Evolutionary conservation across 2,888 invertebrate species (phyloP).

Genomic region (Phengaris arion): DNA sequence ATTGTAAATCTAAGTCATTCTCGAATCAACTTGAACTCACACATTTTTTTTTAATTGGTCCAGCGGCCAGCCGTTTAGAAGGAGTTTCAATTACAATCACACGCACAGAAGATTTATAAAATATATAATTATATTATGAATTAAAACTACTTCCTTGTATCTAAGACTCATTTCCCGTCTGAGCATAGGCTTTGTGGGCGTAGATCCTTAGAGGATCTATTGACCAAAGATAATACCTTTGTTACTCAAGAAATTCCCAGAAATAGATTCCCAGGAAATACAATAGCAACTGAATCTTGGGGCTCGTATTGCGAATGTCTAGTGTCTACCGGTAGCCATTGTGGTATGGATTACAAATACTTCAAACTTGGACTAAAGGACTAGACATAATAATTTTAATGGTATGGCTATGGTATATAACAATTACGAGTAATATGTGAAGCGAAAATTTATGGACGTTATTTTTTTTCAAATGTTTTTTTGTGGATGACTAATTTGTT

Average conservation of each 20-base stretch:
- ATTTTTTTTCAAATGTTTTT: no score
- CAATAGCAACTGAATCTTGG: neutral
- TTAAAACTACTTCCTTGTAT: neutral
- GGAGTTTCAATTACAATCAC: no score
- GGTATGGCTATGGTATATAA: no score
- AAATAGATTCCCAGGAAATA: constrained; percentile 2
- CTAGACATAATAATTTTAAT: neutral
- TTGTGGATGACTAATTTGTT: no score
- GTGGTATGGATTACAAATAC: constrained; percentile 2
- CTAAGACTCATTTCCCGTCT: neutral
- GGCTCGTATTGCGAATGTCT: neutral
- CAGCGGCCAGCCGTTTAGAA: no score
- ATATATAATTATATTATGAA: neutral
- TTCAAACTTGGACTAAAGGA: neutral
- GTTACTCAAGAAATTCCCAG: neutral
- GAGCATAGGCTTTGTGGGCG: neutral
- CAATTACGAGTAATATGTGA: no score
- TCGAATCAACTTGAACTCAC: no score
- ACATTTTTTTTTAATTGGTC: no score
- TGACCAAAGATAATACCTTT: constrained; percentile 12
- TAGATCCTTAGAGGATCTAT: constrained; percentile 3
- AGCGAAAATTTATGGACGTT: no score
- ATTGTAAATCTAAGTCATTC: no score
- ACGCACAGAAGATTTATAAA: neutral
- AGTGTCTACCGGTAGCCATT: constrained; percentile 2